Conservation (phyloP, 2,113 vertebrate genomes). For the Dicentrarchus labrax region DNA sequence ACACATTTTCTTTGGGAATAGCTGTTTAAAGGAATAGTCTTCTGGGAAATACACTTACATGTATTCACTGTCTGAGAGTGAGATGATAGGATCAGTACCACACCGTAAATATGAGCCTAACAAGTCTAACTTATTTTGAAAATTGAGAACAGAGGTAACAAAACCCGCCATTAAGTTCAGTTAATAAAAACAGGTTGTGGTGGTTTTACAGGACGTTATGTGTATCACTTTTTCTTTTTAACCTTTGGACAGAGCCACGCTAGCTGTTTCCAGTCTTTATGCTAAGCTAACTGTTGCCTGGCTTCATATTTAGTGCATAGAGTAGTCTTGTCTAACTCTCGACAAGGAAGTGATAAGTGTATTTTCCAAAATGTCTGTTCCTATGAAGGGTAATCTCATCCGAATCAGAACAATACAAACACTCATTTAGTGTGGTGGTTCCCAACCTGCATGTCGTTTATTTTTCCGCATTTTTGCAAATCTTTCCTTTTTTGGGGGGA, state of each 20-base stretch:
- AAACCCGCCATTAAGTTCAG: background rate
- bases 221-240: no score
- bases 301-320: background rate
- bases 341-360: background rate
- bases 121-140: no score
- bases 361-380: background rate
- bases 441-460: background rate
- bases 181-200: no score
- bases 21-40: background rate
- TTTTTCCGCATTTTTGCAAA: background rate
- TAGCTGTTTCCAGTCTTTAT: background rate
- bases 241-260: background rate
- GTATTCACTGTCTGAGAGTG: background rate
- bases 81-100: background rate
- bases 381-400: background rate
- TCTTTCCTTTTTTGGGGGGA: background rate
- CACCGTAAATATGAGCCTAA: no score
- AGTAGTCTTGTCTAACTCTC: background rate
- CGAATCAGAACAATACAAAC: background rate
- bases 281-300: background rate
- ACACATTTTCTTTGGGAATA: background rate
- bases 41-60: background rate
- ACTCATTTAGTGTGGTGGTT: background rate
- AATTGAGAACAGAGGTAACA: background rate
- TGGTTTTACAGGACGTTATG: no score